Conservation (phyloP, 1,140 invertebrate genomes). For the Coenobita brevimanus region DNA sequence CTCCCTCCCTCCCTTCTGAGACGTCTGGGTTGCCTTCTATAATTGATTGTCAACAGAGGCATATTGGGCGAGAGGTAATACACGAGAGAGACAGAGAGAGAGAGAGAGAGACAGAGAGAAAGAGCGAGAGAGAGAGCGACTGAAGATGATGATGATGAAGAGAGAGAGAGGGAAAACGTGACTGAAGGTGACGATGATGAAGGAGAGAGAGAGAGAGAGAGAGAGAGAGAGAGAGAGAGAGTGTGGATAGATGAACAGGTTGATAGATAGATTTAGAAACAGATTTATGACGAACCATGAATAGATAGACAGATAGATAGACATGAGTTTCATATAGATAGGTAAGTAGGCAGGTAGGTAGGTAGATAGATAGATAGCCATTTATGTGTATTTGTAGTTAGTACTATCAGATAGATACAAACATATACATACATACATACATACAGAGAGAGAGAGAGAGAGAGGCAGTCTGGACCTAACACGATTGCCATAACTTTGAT, state of each 20-base stretch:
- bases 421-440: neutral
- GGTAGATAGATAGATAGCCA: neutral
- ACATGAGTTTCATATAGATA: neutral
- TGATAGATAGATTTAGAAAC: too few species aligned
- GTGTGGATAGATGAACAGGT: neutral
- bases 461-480: neutral
- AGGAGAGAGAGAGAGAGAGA: neutral
- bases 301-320: too few species aligned
- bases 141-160: neutral
- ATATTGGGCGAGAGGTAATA: neutral
- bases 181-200: neutral
- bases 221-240: neutral
- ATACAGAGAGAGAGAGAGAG: neutral
- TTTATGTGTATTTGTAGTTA: too few species aligned
- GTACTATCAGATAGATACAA: too few species aligned
- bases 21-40: neutral
- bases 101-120: neutral
- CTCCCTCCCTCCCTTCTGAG: neutral
- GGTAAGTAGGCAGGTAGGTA: neutral
- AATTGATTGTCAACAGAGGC: slow-evolving; percentile 10
- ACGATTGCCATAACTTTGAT: too few species aligned
- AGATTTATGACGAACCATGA: too few species aligned
- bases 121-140: neutral
- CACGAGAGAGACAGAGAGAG: neutral
- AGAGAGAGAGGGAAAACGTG: neutral